Conservation (phyloP, 2,888 invertebrate species). For the Rhorus exstirpatorius region DNA sequence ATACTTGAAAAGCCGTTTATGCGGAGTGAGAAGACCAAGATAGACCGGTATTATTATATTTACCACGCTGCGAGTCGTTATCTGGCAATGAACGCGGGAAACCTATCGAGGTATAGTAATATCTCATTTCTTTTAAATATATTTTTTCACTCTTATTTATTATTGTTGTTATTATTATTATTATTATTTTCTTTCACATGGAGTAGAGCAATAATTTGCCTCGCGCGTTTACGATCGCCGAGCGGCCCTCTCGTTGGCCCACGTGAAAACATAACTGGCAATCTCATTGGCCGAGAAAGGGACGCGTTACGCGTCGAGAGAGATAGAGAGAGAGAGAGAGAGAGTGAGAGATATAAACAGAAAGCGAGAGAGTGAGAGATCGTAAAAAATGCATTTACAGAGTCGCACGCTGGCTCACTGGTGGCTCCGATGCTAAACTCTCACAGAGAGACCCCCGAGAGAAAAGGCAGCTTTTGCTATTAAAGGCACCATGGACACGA, state of each 20-base stretch:
- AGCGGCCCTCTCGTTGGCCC: conserved; percentile 66
- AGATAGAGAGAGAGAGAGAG: too few species aligned
- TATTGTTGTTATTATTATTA: not conserved
- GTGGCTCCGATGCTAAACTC: conserved; percentile 51
- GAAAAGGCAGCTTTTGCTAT: conserved; percentile 55
- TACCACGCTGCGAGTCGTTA: not conserved
- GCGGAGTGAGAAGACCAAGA: too few species aligned
- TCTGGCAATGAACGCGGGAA: conserved; percentile 25
- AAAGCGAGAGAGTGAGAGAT: conserved; percentile 45
- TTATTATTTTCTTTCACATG: conserved; percentile 51
- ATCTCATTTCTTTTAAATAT: conserved; percentile 18
- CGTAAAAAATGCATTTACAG: conserved; percentile 70
- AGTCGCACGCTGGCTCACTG: conserved; percentile 73
- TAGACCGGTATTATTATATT: too few species aligned
- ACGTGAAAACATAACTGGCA: conserved; percentile 56
- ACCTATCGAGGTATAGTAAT: conserved; percentile 19
- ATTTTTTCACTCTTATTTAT: conserved; percentile 33
- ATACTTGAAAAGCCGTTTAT: too few species aligned
- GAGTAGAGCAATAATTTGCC: conserved; percentile 65
- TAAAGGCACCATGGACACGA: conserved; percentile 53
- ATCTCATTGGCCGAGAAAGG: conserved; percentile 64
- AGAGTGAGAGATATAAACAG: too few species aligned
- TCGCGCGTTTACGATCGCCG: conserved; percentile 69
- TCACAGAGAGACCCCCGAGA: conserved; percentile 40
- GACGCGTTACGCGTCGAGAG: conserved; percentile 64